phyloP scores from a whole-genome alignment of 2,797 vertebrate species.

The Craterocephalus amniculus region DNA sequence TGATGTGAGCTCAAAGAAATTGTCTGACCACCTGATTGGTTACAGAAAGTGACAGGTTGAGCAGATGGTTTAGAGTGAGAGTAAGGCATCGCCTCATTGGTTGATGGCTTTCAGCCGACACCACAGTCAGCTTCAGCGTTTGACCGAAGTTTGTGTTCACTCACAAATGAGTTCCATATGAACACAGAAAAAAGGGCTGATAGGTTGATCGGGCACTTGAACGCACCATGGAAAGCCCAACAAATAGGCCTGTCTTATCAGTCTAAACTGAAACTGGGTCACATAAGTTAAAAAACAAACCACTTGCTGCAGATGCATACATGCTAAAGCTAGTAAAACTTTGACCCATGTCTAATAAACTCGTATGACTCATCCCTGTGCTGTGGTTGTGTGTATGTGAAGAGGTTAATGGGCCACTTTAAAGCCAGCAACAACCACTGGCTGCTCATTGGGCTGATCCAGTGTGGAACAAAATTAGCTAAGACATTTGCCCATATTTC shows the following conservation, averaged over 20 bases:
- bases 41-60: conserved; percentile 35
- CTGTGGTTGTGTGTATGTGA: conserved; percentile 30
- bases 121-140: conserved; percentile 42
- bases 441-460: conserved; percentile 6
- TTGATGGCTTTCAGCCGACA: conserved; percentile 53
- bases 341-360: conserved; percentile 9
- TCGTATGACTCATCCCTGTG: conserved; percentile 32
- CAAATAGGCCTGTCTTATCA: conserved; percentile 61
- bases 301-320: conserved; percentile 16
- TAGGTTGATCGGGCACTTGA: conserved; percentile 36
- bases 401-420: conserved; percentile 51
- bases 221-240: conserved; percentile 32
- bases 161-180: conserved; percentile 77
- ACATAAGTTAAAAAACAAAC: conserved; percentile 28
- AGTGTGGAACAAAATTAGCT: no score
- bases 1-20: no score
- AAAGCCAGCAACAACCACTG: conserved; percentile 34
- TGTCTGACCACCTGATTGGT: conserved; percentile 19
- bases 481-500: background rate
- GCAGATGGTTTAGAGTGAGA: conserved; percentile 48
- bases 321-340: conserved; percentile 48
- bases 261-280: conserved; percentile 27
- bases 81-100: conserved; percentile 46
- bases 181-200: conserved; percentile 42
- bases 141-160: conserved; percentile 46